A percentile compares a stretch with the other conserved stretches of the same genome.
Evolutionary conservation across 2,113 vertebrate genomes (phyloP).

Genomic region (Rattus norvegicus): DNA sequence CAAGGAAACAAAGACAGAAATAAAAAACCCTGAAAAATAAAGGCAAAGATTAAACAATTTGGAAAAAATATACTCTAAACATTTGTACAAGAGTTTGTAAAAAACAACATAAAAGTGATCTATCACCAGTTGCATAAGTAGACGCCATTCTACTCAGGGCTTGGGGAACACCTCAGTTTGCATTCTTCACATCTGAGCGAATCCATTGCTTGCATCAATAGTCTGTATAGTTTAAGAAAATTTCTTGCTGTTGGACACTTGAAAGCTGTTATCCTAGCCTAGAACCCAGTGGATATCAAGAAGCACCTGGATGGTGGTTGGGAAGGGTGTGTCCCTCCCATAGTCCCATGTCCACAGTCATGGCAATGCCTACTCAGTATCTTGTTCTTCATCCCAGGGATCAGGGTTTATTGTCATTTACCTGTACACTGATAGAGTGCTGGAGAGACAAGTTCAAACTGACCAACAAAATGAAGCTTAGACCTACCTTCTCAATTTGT

Average conservation of each 20-base stretch:
- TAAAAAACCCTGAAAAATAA: not conserved
- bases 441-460: not conserved
- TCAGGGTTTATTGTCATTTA: too few relatives aligned
- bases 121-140: not conserved
- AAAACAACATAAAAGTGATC: not conserved
- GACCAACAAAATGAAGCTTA: accelerated
- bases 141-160: too few relatives aligned
- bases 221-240: not conserved
- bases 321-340: too few relatives aligned
- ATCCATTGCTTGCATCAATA: not conserved
- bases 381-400: accelerated
- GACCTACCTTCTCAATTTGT: constrained; percentile 64
- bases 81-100: not conserved
- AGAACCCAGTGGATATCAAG: not conserved
- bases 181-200: not conserved
- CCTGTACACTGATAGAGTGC: accelerated
- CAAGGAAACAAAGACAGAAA: not conserved
- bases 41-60: not conserved
- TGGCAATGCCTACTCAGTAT: not conserved
- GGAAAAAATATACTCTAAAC: not conserved
- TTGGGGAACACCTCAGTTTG: not conserved
- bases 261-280: too few relatives aligned
- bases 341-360: not conserved
- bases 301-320: accelerated
- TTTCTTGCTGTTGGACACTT: not conserved